Conservation (phyloP, 64 coral and sea anemone species). For the Pocillopora damicornis region DNA sequence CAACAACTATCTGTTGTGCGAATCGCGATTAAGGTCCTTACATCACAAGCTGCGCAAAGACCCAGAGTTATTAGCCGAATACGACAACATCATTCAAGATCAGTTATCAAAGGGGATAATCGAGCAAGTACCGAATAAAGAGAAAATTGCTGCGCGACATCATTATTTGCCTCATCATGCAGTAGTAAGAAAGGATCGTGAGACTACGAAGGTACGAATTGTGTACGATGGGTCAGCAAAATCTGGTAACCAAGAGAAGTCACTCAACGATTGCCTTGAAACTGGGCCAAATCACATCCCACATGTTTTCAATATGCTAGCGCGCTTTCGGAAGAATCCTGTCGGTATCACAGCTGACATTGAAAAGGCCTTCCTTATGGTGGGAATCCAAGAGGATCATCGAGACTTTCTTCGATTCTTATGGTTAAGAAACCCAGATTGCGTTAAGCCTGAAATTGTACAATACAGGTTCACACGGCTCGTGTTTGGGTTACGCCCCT, state of each 20-base stretch:
- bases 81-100: constrained; percentile 39
- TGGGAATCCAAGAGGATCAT: background rate
- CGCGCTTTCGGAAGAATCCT: background rate
- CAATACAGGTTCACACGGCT: background rate
- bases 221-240: background rate
- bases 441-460: background rate
- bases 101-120: constrained; percentile 24
- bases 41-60: constrained; percentile 19
- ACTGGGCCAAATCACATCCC: constrained; percentile 27
- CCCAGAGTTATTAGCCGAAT: constrained; percentile 30
- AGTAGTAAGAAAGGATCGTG: background rate
- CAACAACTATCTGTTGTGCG: background rate
- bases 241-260: background rate
- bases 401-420: background rate
- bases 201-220: background rate
- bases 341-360: constrained; percentile 30
- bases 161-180: background rate
- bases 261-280: constrained; percentile 23
- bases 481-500: constrained; percentile 11
- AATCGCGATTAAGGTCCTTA: background rate
- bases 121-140: background rate
- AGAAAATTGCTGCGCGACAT: no score
- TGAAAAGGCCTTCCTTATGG: constrained; percentile 29
- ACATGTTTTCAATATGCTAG: background rate
- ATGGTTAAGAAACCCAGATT: background rate